phyloP scores from a whole-genome alignment of 2,888 invertebrate genomes.

The Phortica magna region DNA sequence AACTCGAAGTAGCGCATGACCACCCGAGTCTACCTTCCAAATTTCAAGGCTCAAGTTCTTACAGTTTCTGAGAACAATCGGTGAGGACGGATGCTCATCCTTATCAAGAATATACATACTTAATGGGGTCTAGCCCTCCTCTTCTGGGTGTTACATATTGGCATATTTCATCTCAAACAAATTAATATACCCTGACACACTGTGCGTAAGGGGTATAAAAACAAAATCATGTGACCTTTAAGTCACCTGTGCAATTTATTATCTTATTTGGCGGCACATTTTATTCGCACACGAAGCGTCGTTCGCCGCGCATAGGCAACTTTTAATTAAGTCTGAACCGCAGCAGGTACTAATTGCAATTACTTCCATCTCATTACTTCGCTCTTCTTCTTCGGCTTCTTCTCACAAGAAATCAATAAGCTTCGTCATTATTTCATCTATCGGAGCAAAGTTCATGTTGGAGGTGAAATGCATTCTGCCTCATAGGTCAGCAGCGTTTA shows the following conservation, averaged over 20 bases:
- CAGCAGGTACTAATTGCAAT: neutral
- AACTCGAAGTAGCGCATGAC: too few relatives aligned
- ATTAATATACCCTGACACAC: too few relatives aligned
- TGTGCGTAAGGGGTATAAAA: too few relatives aligned
- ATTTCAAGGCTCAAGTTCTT: too few relatives aligned
- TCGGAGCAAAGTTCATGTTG: neutral
- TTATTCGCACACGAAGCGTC: neutral
- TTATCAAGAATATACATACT: too few relatives aligned
- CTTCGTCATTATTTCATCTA: neutral
- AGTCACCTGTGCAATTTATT: slow-evolving; percentile 28
- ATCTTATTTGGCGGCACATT: neutral
- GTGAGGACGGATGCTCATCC: too few relatives aligned
- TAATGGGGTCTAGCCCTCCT: too few relatives aligned
- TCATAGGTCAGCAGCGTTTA: neutral
- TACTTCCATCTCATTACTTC: neutral
- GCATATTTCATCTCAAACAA: too few relatives aligned
- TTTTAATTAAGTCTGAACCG: neutral
- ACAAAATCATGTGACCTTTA: slow-evolving; percentile 3
- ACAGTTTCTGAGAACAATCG: too few relatives aligned
- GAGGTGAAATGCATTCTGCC: neutral
- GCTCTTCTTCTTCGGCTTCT: neutral
- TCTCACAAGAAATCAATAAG: neutral
- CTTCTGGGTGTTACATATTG: too few relatives aligned
- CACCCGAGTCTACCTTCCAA: too few relatives aligned
- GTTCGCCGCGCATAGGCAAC: neutral